Conservation (phyloP, 2,888 invertebrate species). For the Argyresthia albistria region DNA sequence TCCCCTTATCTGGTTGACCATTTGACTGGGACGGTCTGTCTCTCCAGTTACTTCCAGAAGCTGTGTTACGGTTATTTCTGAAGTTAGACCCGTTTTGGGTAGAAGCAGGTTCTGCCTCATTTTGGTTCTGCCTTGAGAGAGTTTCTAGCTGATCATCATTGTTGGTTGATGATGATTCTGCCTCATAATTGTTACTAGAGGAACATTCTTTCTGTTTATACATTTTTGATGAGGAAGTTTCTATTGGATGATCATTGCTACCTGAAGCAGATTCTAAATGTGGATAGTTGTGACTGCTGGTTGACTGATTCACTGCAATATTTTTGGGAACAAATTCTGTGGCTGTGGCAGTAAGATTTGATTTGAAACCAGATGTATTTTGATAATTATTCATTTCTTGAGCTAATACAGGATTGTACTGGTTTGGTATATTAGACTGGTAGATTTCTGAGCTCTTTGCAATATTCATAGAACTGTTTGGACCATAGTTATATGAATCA, state of each 20-base stretch:
- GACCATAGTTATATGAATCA: slow-evolving; percentile 31
- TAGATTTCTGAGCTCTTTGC: slow-evolving; percentile 27
- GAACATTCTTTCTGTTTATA: too few species aligned
- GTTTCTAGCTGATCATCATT: too few species aligned
- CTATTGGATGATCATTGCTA: background rate
- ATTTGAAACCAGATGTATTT: slow-evolving; percentile 48
- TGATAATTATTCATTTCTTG: slow-evolving; percentile 26
- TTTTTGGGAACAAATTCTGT: slow-evolving; percentile 72
- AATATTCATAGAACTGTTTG: slow-evolving; percentile 24
- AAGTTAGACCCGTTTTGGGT: slow-evolving; percentile 16
- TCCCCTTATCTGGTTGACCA: background rate
- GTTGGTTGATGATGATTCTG: too few species aligned
- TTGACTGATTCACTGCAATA: slow-evolving; percentile 23
- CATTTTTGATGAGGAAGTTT: background rate
- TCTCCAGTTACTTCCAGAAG: slow-evolving; percentile 49
- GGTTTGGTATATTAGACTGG: slow-evolving; percentile 27
- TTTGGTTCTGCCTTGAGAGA: background rate
- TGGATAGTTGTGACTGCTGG: slow-evolving; percentile 13
- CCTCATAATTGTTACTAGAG: too few species aligned
- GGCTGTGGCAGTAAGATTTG: slow-evolving; percentile 70
- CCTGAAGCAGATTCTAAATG: slow-evolving; percentile 8
- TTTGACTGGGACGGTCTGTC: slow-evolving; percentile 17
- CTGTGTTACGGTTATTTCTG: background rate
- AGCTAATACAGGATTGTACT: slow-evolving; percentile 22
- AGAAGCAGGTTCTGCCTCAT: slow-evolving; percentile 23